These are phyloP conservation scores for Morpho achilles DNA, from an alignment of 2,888 invertebrate genomes.

Conservation along the genomic window DNA sequence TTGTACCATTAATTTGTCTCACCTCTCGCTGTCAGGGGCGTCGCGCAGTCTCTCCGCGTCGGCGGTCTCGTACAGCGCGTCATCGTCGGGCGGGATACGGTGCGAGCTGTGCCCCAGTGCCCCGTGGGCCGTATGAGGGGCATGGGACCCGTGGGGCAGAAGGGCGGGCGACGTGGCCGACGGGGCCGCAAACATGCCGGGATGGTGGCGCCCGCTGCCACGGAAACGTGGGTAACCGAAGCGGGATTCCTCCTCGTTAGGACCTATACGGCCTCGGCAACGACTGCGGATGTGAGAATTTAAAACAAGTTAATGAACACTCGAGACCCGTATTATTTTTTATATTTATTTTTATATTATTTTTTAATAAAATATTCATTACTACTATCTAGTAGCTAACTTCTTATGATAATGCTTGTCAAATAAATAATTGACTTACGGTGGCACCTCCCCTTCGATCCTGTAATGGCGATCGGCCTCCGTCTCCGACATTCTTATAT, in stretches of 20 bases:
- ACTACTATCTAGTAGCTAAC: not conserved
- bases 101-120: constrained; percentile 55
- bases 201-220: constrained; percentile 55
- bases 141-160: constrained; percentile 55
- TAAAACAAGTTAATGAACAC: too few species aligned
- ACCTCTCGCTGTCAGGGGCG: constrained; percentile 94
- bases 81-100: constrained; percentile 82
- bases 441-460: constrained; percentile 79
- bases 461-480: constrained; percentile 93
- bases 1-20: constrained; percentile 42
- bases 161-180: constrained; percentile 46
- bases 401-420: not conserved
- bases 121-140: constrained; percentile 63
- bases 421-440: constrained; percentile 59
- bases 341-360: too few species aligned
- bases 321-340: too few species aligned
- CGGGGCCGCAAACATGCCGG: constrained; percentile 57
- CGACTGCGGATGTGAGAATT: constrained; percentile 58
- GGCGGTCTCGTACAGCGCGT: constrained; percentile 93
- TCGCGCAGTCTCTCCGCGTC: constrained; percentile 85
- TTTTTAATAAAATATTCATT: too few species aligned
- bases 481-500: constrained; percentile 92
- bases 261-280: constrained; percentile 56
- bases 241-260: constrained; percentile 84
- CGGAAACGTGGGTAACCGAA: constrained; percentile 86